A percentile compares a stretch with the other conserved stretches of the same genome.
Conservation (phyloP, 2,797 vertebrate genomes). For the Sardinella longiceps region DNA sequence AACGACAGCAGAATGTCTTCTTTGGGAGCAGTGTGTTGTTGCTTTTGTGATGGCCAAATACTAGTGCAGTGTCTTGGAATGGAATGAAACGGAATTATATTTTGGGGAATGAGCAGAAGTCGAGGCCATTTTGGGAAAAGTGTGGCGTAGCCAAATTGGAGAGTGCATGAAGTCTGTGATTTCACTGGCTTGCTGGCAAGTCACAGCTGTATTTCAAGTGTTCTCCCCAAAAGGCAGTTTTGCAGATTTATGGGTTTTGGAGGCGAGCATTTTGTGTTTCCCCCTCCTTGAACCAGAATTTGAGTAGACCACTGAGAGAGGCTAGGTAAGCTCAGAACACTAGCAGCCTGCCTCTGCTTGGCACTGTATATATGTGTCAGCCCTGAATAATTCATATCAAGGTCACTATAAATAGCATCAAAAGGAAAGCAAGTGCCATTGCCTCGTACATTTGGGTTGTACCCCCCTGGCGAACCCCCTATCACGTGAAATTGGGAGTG, state of each 20-base stretch:
- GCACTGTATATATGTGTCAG: neutral
- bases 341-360: neutral
- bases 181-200: neutral
- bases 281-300: neutral
- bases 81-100: neutral
- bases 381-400: slow-evolving; percentile 18
- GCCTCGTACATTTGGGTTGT: neutral
- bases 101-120: neutral
- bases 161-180: slow-evolving; percentile 6
- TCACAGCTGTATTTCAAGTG: neutral
- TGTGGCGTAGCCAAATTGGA: neutral
- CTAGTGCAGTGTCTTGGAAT: neutral
- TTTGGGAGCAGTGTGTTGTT: neutral
- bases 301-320: neutral
- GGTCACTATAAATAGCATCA: slow-evolving; percentile 14
- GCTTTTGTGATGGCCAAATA: neutral
- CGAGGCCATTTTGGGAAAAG: neutral
- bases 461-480: neutral
- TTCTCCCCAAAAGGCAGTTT: neutral
- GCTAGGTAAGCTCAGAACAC: neutral
- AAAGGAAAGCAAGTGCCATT: neutral
- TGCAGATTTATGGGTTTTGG: neutral
- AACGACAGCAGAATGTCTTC: neutral
- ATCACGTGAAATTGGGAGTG: neutral
- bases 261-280: neutral